Percentiles rank a stretch among this genome's conserved stretches.
These are phyloP conservation scores for Reticulitermes lucifugus DNA, from an alignment of 2,888 invertebrate genomes.

Conservation along the genomic window DNA sequence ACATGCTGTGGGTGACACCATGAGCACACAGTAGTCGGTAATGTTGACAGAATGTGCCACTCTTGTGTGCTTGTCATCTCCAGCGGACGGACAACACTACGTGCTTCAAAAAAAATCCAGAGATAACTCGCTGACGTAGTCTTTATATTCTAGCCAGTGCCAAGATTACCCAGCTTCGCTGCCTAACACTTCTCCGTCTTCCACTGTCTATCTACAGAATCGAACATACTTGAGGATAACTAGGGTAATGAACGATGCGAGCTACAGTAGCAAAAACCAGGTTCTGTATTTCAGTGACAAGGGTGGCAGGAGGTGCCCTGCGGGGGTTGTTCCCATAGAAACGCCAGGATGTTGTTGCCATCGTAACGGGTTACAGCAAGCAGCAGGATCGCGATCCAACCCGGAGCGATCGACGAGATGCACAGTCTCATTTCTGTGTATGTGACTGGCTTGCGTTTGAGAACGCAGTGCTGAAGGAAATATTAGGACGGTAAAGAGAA, in stretches of 20 bases:
- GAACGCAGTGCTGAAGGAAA: too few relatives aligned
- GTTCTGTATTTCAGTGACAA: slow-evolving; percentile 12
- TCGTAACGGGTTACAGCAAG: slow-evolving; percentile 30
- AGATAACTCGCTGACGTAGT: not conserved
- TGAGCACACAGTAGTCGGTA: too few relatives aligned
- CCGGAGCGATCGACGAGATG: not conserved
- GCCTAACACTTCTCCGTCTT: not conserved
- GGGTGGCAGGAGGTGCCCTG: not conserved
- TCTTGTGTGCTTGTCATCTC: too few relatives aligned
- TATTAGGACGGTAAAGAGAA: too few relatives aligned
- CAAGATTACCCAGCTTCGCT: not conserved
- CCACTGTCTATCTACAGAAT: not conserved
- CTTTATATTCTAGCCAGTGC: not conserved
- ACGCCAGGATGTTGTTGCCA: slow-evolving; percentile 33
- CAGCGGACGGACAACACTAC: too few relatives aligned
- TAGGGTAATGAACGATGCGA: slow-evolving; percentile 27
- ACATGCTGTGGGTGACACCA: too few relatives aligned
- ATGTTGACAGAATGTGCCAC: too few relatives aligned
- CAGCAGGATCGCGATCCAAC: not conserved
- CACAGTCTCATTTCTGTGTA: too few relatives aligned
- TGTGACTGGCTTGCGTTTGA: too few relatives aligned
- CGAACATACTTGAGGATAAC: not conserved
- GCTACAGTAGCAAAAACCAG: slow-evolving; percentile 45
- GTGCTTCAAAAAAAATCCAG: too few relatives aligned
- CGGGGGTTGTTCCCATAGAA: slow-evolving; percentile 26